Evolutionary conservation across 2,113 vertebrate species (phyloP).

Genomic region (Rhabdomys dilectus): DNA sequence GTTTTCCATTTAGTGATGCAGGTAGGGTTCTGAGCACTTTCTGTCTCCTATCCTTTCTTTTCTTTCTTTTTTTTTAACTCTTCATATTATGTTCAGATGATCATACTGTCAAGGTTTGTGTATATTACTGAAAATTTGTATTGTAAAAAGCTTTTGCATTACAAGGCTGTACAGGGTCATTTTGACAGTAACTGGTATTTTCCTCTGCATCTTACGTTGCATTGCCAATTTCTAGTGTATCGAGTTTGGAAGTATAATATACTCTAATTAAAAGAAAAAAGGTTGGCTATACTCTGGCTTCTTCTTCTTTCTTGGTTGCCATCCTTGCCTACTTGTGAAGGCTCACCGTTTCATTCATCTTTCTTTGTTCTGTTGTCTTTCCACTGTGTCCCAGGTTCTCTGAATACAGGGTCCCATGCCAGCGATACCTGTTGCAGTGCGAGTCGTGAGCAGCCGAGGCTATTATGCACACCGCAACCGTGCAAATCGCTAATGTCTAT

Average conservation of each 20-base stretch:
- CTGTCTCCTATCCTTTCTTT: conserved; percentile 85
- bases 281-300: conserved; percentile 88
- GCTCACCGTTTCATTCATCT: conserved; percentile 23
- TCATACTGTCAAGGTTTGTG: conserved; percentile 89
- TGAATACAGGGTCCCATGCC: not conserved
- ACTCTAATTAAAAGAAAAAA: conserved; percentile 93
- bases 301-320: conserved; percentile 77
- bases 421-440: not conserved
- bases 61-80: conserved; percentile 89
- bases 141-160: conserved; percentile 99
- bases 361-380: not conserved
- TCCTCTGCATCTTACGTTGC: conserved; percentile 95
- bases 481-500: not conserved
- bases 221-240: conserved; percentile 99
- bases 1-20: conserved; percentile 88
- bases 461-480: not conserved
- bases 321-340: conserved; percentile 53
- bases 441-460: not conserved
- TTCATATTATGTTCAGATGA: conserved; percentile 92
- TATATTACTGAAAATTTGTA: conserved; percentile 96
- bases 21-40: conserved; percentile 89
- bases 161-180: conserved; percentile 99
- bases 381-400: not conserved
- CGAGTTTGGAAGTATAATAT: conserved; percentile 99
- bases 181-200: conserved; percentile 99